Percentiles rank a stretch among this genome's conserved stretches.
Conservation (phyloP, 2,888 invertebrate species). For the Meganola albula region DNA sequence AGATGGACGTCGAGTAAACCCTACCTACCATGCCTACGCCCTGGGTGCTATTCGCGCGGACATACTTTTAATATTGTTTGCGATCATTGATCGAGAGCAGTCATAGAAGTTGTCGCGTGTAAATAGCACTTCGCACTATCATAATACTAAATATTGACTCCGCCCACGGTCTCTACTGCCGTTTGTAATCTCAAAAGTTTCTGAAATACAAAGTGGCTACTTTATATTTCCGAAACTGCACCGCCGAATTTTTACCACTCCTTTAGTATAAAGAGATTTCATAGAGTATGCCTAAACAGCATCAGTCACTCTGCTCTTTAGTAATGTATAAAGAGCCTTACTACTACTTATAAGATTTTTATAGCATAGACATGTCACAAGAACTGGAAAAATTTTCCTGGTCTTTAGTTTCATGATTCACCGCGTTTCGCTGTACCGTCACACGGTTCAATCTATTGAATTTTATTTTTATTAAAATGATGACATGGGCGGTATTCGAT, state of each 20-base stretch:
- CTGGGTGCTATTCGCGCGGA: background rate
- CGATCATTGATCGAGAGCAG: background rate
- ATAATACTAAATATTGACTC: background rate
- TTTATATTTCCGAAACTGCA: no score
- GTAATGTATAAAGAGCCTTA: background rate
- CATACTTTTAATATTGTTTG: background rate
- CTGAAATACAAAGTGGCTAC: no score
- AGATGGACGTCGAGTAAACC: slow-evolving; percentile 71
- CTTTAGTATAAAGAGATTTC: no score
- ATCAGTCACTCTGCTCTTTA: background rate
- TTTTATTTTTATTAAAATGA: slow-evolving; percentile 49
- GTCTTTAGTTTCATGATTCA: slow-evolving; percentile 30
- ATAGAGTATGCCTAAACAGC: no score
- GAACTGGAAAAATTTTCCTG: slow-evolving; percentile 9
- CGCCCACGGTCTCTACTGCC: background rate
- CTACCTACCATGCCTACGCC: background rate
- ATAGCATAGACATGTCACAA: slow-evolving; percentile 6
- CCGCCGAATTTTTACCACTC: no score
- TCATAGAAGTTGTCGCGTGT: background rate
- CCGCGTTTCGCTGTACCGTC: slow-evolving; percentile 26
- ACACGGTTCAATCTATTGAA: slow-evolving; percentile 44
- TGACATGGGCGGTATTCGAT: slow-evolving; percentile 32
- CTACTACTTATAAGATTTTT: background rate
- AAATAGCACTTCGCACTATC: no score
- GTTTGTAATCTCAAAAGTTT: no score